These are phyloP conservation scores for Brotula barbata DNA, from an alignment of 2,797 vertebrate genomes.

Conservation along the genomic window DNA sequence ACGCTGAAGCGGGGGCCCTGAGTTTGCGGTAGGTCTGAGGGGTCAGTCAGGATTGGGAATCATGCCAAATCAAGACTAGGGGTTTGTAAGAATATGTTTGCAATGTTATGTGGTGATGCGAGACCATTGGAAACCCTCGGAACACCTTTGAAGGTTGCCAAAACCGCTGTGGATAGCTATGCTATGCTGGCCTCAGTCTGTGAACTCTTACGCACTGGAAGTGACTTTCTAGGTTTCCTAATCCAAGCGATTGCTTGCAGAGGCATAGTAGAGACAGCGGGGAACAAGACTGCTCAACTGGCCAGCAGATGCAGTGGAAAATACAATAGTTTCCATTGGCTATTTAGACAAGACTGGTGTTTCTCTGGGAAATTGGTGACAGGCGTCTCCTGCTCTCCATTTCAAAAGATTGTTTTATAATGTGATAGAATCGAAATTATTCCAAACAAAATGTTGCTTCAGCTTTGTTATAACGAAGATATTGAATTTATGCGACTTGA, in stretches of 20 bases:
- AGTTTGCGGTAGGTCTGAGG: constrained; percentile 54
- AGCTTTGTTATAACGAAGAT: constrained; percentile 6
- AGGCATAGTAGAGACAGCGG: constrained; percentile 30
- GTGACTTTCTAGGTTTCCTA: constrained; percentile 48
- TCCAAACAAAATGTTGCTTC: constrained; percentile 16
- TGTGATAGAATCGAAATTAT: constrained; percentile 19
- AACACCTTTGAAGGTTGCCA: constrained; percentile 53
- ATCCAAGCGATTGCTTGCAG: constrained; percentile 61
- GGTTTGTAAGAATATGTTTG: constrained; percentile 58
- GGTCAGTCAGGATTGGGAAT: constrained; percentile 46
- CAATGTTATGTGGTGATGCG: constrained; percentile 57
- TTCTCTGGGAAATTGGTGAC: constrained; percentile 27
- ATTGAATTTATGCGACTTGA: background rate
- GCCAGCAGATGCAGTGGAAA: constrained; percentile 51
- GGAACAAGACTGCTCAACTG: constrained; percentile 44
- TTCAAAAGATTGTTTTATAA: constrained; percentile 11
- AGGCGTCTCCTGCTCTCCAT: background rate
- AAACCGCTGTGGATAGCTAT: constrained; percentile 61
- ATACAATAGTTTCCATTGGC: constrained; percentile 44
- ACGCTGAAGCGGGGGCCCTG: constrained; percentile 12
- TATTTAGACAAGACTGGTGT: constrained; percentile 28
- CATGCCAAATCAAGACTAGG: constrained; percentile 44
- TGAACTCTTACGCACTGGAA: constrained; percentile 48
- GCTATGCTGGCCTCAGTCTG: constrained; percentile 53
- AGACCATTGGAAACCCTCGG: constrained; percentile 45